phyloP scores from a whole-genome alignment of 1,140 invertebrate species.

The Ceratosolen fusciceps region DNA sequence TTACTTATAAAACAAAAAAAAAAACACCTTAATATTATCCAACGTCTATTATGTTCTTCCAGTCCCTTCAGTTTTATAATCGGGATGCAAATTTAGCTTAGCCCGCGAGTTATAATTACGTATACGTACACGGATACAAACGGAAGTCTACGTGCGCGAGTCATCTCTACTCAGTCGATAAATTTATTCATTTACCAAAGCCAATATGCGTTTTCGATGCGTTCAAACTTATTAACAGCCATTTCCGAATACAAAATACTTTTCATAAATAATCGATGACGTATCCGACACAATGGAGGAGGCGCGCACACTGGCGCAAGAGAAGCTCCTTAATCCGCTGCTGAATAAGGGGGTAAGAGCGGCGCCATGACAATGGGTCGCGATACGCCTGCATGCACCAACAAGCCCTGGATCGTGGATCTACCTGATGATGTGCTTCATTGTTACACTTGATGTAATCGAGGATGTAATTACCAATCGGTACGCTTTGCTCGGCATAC shows the following conservation, averaged over 20 bases:
- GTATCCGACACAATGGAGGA: constrained; percentile 13
- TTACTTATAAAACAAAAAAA: too few relatives aligned
- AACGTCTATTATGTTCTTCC: too few relatives aligned
- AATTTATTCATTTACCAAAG: too few relatives aligned
- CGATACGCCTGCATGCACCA: not conserved
- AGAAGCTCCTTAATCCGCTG: constrained; percentile 19
- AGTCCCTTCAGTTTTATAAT: too few relatives aligned
- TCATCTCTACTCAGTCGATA: too few relatives aligned
- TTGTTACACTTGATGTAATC: constrained; percentile 42
- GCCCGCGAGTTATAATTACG: too few relatives aligned
- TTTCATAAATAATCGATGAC: not conserved
- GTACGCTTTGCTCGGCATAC: not conserved
- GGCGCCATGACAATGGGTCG: constrained; percentile 23
- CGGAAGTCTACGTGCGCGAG: too few relatives aligned
- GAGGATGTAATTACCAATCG: constrained; percentile 39
- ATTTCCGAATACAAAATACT: constrained; percentile 9
- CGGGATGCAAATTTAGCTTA: too few relatives aligned
- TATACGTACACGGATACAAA: too few relatives aligned
- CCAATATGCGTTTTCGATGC: too few relatives aligned
- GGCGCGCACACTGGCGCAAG: not conserved
- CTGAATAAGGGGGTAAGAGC: constrained; percentile 19
- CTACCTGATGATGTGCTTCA: constrained; percentile 5
- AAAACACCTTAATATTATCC: too few relatives aligned
- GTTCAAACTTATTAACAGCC: not conserved
- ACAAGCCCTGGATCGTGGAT: not conserved